Conservation (phyloP, 2,113 vertebrate species). For the Gymnarchus niloticus region DNA sequence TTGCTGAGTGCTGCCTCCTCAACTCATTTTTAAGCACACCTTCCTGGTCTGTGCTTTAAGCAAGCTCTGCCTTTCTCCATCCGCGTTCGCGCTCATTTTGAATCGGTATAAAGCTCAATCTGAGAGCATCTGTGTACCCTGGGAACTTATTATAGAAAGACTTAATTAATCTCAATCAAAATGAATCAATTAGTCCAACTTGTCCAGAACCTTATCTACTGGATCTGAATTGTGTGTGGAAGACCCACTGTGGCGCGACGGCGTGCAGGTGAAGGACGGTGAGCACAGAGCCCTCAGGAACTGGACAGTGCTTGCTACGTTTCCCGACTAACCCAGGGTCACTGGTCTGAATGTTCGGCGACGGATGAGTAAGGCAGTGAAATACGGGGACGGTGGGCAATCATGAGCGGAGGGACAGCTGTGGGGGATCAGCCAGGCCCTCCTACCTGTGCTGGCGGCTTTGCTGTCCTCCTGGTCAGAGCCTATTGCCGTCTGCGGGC, state of each 20-base stretch:
- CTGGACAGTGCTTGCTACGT: background rate
- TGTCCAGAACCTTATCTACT: background rate
- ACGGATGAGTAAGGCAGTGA: background rate
- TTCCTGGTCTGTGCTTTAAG: background rate
- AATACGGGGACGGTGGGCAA: too few species aligned
- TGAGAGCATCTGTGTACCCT: background rate
- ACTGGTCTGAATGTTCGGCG: too few species aligned
- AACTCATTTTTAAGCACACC: background rate
- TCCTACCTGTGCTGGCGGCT: constrained; percentile 82
- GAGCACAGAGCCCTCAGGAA: background rate
- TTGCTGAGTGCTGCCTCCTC: too few species aligned
- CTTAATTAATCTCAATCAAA: background rate
- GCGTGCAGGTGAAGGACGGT: background rate
- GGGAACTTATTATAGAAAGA: background rate
- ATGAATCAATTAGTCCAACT: background rate
- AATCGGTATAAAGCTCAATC: background rate
- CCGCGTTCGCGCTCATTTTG: too few species aligned
- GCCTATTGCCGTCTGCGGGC: constrained; percentile 78
- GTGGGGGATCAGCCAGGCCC: background rate
- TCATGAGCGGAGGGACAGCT: background rate
- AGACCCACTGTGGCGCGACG: too few species aligned
- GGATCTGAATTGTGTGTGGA: background rate
- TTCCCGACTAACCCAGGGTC: too few species aligned
- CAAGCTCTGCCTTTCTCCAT: background rate
- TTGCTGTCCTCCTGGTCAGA: constrained; percentile 91